Evolutionary conservation across 2,113 vertebrate species (phyloP).

Genomic region (Xiphorhynchus elegans): DNA sequence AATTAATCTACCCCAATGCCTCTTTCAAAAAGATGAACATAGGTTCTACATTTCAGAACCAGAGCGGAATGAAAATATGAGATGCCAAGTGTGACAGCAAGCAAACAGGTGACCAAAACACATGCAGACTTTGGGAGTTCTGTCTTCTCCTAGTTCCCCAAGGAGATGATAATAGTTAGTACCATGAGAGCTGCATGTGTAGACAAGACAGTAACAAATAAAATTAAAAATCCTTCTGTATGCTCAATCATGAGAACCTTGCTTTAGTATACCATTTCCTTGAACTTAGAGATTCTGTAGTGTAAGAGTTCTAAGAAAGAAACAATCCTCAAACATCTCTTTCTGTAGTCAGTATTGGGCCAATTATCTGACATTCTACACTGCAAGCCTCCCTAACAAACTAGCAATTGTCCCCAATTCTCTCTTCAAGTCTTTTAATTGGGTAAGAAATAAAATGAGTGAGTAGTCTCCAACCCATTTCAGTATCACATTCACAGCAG

Average conservation of each 20-base stretch:
- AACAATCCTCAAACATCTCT: neutral
- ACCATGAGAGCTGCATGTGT: neutral
- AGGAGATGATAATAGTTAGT: neutral
- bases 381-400: neutral
- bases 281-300: neutral
- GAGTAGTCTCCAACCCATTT: neutral
- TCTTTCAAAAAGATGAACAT: neutral
- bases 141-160: neutral
- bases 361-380: neutral
- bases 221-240: neutral
- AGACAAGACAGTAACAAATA: neutral
- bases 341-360: neutral
- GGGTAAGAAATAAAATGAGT: neutral
- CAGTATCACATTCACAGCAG: neutral
- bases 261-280: neutral
- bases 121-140: neutral
- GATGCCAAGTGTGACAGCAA: neutral
- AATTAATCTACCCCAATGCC: neutral
- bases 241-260: neutral
- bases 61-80: neutral
- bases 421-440: neutral
- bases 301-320: neutral
- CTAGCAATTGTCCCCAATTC: neutral
- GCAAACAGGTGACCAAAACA: neutral
- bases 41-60: neutral